These are phyloP conservation scores for Leucoma salicis DNA, from an alignment of 2,888 invertebrate genomes.

Conservation along the genomic window DNA sequence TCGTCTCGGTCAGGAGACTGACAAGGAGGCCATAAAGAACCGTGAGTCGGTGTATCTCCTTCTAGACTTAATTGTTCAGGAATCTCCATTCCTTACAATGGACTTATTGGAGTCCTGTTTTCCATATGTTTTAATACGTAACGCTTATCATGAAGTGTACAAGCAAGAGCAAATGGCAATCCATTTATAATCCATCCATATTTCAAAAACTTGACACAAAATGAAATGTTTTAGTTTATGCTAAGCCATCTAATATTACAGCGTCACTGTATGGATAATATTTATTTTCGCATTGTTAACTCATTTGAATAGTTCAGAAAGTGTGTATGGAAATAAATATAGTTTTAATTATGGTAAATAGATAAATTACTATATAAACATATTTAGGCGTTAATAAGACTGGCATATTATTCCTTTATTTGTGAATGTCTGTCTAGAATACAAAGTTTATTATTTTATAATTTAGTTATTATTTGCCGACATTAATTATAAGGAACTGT, in stretches of 20 bases:
- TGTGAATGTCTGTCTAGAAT: constrained; percentile 5
- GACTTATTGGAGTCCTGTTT: constrained; percentile 99
- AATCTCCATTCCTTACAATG: constrained; percentile 99
- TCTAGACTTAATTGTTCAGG: constrained; percentile 98
- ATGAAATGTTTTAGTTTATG: constrained; percentile 26
- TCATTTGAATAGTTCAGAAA: not conserved
- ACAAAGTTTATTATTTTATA: constrained; percentile 14
- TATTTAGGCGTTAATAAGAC: constrained; percentile 52
- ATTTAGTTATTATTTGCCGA: constrained; percentile 10
- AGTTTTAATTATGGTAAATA: constrained; percentile 6
- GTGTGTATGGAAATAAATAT: constrained; percentile 7
- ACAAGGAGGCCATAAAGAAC: constrained; percentile 96
- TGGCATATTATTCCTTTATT: constrained; percentile 49
- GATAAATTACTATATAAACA: constrained; percentile 13
- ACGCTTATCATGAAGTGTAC: constrained; percentile 98
- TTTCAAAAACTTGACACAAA: constrained; percentile 35
- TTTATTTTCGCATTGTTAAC: constrained; percentile 5
- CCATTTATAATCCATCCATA: constrained; percentile 69
- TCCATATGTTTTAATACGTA: constrained; percentile 98
- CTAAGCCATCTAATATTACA: constrained; percentile 14
- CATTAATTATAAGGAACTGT: too few species aligned
- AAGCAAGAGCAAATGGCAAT: constrained; percentile 89
- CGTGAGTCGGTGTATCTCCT: constrained; percentile 98
- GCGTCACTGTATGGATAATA: constrained; percentile 23
- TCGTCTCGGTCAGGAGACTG: constrained; percentile 96